phyloP scores from a whole-genome alignment of 2,888 invertebrate species.

The Parochlus steinenii region DNA sequence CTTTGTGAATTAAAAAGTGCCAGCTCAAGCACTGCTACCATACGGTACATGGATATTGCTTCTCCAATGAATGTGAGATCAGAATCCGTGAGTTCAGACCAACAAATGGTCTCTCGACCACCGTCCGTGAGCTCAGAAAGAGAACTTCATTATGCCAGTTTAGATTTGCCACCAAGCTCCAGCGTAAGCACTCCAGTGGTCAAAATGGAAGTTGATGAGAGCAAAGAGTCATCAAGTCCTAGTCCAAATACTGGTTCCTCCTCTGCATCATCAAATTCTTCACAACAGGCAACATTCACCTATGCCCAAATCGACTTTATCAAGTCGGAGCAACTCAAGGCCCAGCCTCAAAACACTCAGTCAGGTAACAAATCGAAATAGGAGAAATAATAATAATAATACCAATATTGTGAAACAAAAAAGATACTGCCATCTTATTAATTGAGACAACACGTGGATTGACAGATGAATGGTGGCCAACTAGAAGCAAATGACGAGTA shows the following conservation, averaged over 20 bases:
- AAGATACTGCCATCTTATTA: too few species aligned
- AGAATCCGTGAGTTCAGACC: slow-evolving; percentile 25
- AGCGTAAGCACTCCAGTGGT: slow-evolving; percentile 22
- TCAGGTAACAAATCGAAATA: slow-evolving; percentile 10
- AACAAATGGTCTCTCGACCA: slow-evolving; percentile 20
- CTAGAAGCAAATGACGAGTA: too few species aligned
- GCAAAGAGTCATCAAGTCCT: slow-evolving; percentile 17
- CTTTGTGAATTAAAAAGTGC: slow-evolving; percentile 14
- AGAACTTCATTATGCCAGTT: slow-evolving; percentile 46
- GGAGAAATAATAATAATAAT: slow-evolving; percentile 2
- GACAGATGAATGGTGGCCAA: too few species aligned
- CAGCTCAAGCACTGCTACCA: slow-evolving; percentile 13
- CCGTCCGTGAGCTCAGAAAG: slow-evolving; percentile 27
- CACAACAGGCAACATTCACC: slow-evolving; percentile 33
- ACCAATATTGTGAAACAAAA: too few species aligned
- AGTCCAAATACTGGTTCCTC: slow-evolving; percentile 18
- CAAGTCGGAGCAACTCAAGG: slow-evolving; percentile 37
- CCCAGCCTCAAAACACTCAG: slow-evolving; percentile 10
- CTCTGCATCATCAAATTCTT: slow-evolving; percentile 20
- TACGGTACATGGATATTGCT: slow-evolving; percentile 13
- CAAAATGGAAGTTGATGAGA: slow-evolving; percentile 17
- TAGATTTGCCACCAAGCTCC: slow-evolving; percentile 34
- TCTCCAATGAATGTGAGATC: slow-evolving; percentile 18
- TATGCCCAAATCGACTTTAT: slow-evolving; percentile 73
- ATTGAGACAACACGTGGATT: too few species aligned